Conservation (phyloP, 2,888 invertebrate species). For the Pteria penguin region DNA sequence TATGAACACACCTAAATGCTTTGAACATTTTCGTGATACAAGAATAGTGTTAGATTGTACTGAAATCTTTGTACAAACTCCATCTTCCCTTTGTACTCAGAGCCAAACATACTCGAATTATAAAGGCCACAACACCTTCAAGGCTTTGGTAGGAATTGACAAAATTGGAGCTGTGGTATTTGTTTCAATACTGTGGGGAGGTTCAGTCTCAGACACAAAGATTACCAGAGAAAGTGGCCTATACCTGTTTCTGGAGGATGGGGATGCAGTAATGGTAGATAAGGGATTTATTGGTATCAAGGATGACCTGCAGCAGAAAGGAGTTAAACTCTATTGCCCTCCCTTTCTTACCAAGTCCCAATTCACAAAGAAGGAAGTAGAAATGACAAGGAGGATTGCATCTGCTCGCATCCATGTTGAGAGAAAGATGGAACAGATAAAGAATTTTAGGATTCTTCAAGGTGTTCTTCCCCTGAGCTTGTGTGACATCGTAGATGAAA, state of each 20-base stretch:
- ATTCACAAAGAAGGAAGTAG: slow-evolving; percentile 41
- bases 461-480: slow-evolving; percentile 31
- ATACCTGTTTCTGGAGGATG: slow-evolving; percentile 1
- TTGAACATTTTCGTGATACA: slow-evolving; percentile 18
- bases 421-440: slow-evolving; percentile 45
- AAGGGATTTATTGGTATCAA: slow-evolving; percentile 38
- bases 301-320: slow-evolving; percentile 15
- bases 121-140: slow-evolving; percentile 37
- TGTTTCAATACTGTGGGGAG: slow-evolving; percentile 31
- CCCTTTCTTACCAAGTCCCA: slow-evolving; percentile 30
- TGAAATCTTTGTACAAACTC: slow-evolving; percentile 30
- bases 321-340: slow-evolving; percentile 33
- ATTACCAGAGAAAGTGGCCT: slow-evolving; percentile 33
- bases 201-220: slow-evolving; percentile 25
- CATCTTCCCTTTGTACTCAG: slow-evolving; percentile 33
- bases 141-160: slow-evolving; percentile 31
- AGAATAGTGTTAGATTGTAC: slow-evolving; percentile 28
- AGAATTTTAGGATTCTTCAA: slow-evolving; percentile 42
- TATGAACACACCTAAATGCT: slow-evolving; percentile 16
- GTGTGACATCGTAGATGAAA: slow-evolving; percentile 20
- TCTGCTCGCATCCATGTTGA: slow-evolving; percentile 47
- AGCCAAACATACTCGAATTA: slow-evolving; percentile 31
- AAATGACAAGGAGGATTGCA: slow-evolving; percentile 37
- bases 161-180: slow-evolving; percentile 26
- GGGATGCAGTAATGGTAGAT: slow-evolving; percentile 42